Base-by-base conservation (phyloP, 2,888 invertebrate genomes). In the Aproaerema taeniolella region DNA sequence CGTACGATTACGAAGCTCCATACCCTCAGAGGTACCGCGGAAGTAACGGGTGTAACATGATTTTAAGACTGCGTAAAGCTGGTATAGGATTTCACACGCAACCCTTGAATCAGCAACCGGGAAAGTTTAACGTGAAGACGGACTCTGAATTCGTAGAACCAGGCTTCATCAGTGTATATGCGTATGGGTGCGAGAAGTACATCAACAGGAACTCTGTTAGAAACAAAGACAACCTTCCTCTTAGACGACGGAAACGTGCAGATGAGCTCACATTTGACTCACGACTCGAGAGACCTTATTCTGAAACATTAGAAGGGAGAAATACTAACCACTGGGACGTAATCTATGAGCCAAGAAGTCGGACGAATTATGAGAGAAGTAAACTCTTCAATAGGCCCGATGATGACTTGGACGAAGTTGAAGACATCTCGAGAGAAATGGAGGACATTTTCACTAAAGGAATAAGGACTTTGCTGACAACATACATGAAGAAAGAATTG, bases 91-190 rank as follows among this genome's bases (percentile, higher is more conserved):
- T 93, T 66, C 89, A 91, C 47, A 93, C 93, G 0, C 90, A 91
- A 49, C 93, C 94, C 0, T 79, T 92, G 15, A 89, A 90, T 31
- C 88, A 91, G 20, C 90, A 90, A 52, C 88, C 91, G 0, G 91
- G 92, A 0, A 91, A 91, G 52, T 91, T 92, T 68, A 90, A 91
- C 53, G 91, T 92, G 1, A 90, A 92, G 67, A 94, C 94, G 0
- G 94, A 94, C 60, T 94, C 94, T 0, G 94, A 93, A 63, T 95
- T 95, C 58, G 88, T 94, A 0, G 95, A 95, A 55, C 95, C 95
- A 0, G 92, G 94, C 9, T 95, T 95, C 55, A 92, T 94, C 24
- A 94, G 94, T 31, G 94, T 95, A 0, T 95, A 95, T 58, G 95
- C 95, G 0, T 94, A 94, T 49, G 94, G 94, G 0, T 95, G 95